phyloP scores from a whole-genome alignment of 1,140 invertebrate species.

The Drosophila kurseongensis region DNA sequence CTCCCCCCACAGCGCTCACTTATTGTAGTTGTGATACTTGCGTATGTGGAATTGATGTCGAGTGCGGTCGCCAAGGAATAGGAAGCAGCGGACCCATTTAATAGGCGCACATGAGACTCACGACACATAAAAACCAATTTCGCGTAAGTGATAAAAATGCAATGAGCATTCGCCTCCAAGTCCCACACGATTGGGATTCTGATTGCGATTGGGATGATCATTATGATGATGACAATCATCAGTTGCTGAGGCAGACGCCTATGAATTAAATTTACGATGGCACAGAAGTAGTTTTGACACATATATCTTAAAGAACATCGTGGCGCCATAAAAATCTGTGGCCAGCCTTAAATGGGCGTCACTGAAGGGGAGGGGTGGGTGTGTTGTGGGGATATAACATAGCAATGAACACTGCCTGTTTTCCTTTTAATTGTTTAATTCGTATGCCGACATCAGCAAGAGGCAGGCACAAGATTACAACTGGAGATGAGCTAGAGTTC shows the following conservation, averaged over 20 bases:
- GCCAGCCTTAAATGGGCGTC: slow-evolving; percentile 40
- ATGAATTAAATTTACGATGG: slow-evolving; percentile 78
- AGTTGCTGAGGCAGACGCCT: slow-evolving; percentile 65
- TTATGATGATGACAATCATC: slow-evolving; percentile 50
- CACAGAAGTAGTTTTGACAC: slow-evolving; percentile 78
- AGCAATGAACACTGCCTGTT: slow-evolving; percentile 21
- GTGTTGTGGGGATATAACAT: neutral
- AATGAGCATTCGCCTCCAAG: slow-evolving; percentile 58
- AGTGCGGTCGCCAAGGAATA: slow-evolving; percentile 34
- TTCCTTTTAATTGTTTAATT: slow-evolving; percentile 74
- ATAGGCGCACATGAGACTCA: slow-evolving; percentile 77
- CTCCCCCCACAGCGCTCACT: slow-evolving; percentile 24
- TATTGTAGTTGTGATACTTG: slow-evolving; percentile 45
- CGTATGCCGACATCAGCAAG: slow-evolving; percentile 48
- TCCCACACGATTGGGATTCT: slow-evolving; percentile 35
- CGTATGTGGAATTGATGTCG: slow-evolving; percentile 54
- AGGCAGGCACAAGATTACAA: slow-evolving; percentile 1
- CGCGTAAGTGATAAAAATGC: slow-evolving; percentile 83
- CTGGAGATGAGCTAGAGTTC: neutral
- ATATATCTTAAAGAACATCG: slow-evolving; percentile 55
- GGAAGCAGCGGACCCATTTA: slow-evolving; percentile 72
- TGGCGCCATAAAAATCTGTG: slow-evolving; percentile 52
- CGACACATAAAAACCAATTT: slow-evolving; percentile 81
- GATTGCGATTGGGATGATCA: slow-evolving; percentile 40
- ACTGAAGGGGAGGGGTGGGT: neutral